Evolutionary conservation across 2,113 vertebrate genomes (phyloP), one percentile per base, ranked within the genome.

Genomic region (Zosterops japonicus): DNA sequence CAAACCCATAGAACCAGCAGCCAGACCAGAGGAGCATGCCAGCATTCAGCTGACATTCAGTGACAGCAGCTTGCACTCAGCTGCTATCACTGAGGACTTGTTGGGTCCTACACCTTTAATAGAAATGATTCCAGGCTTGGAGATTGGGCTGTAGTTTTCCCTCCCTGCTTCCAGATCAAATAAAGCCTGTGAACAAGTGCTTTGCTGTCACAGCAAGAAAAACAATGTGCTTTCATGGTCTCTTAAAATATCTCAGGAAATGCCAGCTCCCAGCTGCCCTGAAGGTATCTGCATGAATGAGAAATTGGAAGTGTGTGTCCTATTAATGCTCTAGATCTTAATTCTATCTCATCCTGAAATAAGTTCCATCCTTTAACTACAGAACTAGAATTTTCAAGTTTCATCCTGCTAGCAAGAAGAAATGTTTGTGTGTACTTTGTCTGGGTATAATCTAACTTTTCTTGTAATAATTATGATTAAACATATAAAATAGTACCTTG

Each of bases 141-240:
- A 13, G 14, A 17, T 19, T 25, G 2, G 8, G 18, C 9, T 47
- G 18, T 33, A 13, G 1, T 3, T 35, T 41, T 52, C 18, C 1
- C 2, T 7, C 27, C 8, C 12, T 53, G 33, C 16, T 82, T 78
- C 19, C 35, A 23, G 23, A 16, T 46, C 28, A 83, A 35, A 64
- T 39, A 68, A 89, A 82, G 5, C 14, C 33, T n/a, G 29, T 79
- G 52, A 83, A 74, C 47, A 36, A 36, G 23, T 28, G 23, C 9
- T 55, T 24, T 75, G 42, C n/a, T 60, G 14, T 50, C 33, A 83
- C 50, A 78, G 33, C 11, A 89, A 53, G 33, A 63, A 85, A 85
- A 47, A 14, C 24, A 57, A 9, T 18, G 14, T 46, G 1, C 29
- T 76, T 84, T 56, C 57, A 78, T 27, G 17, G 5, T 36, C 8